Base-by-base conservation (phyloP, 2,797 vertebrate species). In the Peromyscus aztecus region DNA sequence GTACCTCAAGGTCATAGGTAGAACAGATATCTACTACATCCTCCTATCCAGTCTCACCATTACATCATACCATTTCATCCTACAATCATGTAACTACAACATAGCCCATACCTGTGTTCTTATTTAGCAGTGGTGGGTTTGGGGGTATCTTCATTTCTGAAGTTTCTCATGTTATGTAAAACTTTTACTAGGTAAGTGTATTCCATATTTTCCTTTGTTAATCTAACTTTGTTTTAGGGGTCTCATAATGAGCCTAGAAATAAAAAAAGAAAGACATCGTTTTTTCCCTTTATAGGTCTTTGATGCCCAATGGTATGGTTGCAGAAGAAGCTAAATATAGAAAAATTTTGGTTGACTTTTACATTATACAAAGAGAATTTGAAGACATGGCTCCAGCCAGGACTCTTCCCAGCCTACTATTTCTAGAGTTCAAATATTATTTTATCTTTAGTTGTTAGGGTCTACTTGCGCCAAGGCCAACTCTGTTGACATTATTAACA, bases 241-340 rank as follows among this genome's bases (percentile, higher is more conserved):
- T 14, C 52, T 90, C 88, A 77, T 24, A 57, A 11, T 27, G 65
- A 85, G 34, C 73, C 40, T 24, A 90, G 23, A 17, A 69, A n/a
- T 55, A 23, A 10, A 17, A 17, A 29, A 69, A 19, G 8, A 59
- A 76, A 85, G 8, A 12, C 69, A 49, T n/a, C 7, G 52, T 90
- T 37, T 29, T n/a, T 59, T n/a, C 75, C 52, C 9, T 59, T 21
- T 34, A 19, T 78, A 78, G 29, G 49, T 34, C 34, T 43, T 31
- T 40, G 23, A 76, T 40, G 37, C 9, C 37, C 78, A 65, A 4
- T 13, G 29, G 37, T 19, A 19, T n/a, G 17, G 19, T n/a, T 83
- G 9, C 16, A 34, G 12, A 82, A 86, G 9, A 10, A 0, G 0
- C 1, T 55, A 31, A 11, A 0, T 8, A 2, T 34, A 14, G 17